Percentiles rank a stretch among this genome's conserved stretches.
These are phyloP conservation scores for Numenius phaeopus DNA, from an alignment of 2,797 vertebrate genomes.

Conservation along the genomic window DNA sequence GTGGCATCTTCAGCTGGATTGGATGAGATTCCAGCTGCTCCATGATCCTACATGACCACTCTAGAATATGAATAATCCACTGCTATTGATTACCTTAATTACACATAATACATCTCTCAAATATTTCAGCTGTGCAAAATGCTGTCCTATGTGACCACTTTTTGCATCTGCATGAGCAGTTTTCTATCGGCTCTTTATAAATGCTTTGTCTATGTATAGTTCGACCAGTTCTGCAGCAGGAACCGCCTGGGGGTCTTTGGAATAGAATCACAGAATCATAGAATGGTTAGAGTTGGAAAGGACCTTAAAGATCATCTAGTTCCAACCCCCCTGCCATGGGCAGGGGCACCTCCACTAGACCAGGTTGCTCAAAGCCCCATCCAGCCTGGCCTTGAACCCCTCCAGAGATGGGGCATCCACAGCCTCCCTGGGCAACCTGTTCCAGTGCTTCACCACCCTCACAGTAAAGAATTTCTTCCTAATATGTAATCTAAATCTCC, in stretches of 20 bases:
- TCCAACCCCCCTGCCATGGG: no score
- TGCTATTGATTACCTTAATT: neutral
- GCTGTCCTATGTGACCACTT: neutral
- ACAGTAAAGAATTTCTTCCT: no score
- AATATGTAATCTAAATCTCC: no score
- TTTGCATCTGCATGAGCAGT: neutral
- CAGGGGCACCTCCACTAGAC: no score
- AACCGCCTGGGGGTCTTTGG: neutral
- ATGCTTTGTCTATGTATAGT: neutral
- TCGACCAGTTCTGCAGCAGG: neutral
- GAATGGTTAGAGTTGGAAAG: no score
- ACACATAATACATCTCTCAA: neutral
- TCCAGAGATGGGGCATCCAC: no score
- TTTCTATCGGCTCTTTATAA: neutral
- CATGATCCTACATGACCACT: neutral
- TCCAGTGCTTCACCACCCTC: no score
- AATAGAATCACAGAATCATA: neutral
- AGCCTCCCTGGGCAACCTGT: no score
- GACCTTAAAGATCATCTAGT: no score
- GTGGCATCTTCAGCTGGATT: neutral
- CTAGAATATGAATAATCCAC: neutral
- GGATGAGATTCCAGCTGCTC: neutral
- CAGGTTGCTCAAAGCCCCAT: no score
- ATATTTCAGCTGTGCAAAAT: neutral
- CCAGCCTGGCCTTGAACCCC: no score